phyloP scores from a whole-genome alignment of 2,113 vertebrate species.

The Oreocharis arfaki region DNA sequence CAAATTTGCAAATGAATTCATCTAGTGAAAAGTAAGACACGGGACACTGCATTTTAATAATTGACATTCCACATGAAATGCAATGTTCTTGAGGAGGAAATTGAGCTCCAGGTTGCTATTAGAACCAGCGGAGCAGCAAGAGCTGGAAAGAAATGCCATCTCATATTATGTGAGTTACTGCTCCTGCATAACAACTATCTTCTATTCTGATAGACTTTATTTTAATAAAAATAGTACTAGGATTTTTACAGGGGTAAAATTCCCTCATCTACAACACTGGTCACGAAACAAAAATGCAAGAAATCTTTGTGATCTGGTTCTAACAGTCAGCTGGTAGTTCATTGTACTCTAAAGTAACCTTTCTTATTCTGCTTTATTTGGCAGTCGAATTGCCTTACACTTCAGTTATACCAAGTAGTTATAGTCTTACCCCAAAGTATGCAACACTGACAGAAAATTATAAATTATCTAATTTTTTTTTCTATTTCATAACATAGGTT shows the following conservation, averaged over 20 bases:
- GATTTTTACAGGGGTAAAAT: slow-evolving; percentile 48
- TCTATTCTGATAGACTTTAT: slow-evolving; percentile 76
- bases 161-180: slow-evolving; percentile 76
- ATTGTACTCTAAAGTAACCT: slow-evolving; percentile 25
- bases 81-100: slow-evolving; percentile 82
- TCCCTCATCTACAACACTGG: slow-evolving; percentile 59
- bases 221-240: slow-evolving; percentile 79
- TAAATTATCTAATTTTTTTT: slow-evolving; percentile 56
- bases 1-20: slow-evolving; percentile 82
- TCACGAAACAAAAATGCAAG: slow-evolving; percentile 85
- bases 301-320: slow-evolving; percentile 61
- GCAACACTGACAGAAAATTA: slow-evolving; percentile 40
- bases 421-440: slow-evolving; percentile 43
- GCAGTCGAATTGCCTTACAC: background rate
- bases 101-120: slow-evolving; percentile 88
- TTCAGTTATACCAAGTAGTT: slow-evolving; percentile 37
- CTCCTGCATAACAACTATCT: slow-evolving; percentile 91
- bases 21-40: slow-evolving; percentile 81
- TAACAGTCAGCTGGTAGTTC: slow-evolving; percentile 41
- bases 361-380: slow-evolving; percentile 46
- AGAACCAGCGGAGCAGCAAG: slow-evolving; percentile 81
- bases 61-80: slow-evolving; percentile 84
- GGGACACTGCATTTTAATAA: slow-evolving; percentile 84
- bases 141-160: slow-evolving; percentile 82
- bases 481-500: slow-evolving; percentile 58